Conservation (phyloP, 2,888 invertebrate species). For the Hoplodrina blanda region DNA sequence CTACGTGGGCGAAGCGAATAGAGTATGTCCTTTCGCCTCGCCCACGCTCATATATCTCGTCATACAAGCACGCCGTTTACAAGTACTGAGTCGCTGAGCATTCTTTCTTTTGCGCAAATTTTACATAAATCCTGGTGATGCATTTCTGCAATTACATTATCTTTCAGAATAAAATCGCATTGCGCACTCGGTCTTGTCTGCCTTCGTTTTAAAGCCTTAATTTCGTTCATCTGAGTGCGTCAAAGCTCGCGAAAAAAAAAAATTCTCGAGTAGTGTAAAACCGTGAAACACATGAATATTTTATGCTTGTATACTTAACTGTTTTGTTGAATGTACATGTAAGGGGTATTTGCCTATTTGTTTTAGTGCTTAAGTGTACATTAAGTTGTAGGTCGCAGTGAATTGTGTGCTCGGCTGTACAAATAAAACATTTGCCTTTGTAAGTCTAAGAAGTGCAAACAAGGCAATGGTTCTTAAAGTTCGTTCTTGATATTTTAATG, state of each 20-base stretch:
- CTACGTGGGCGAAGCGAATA: no score
- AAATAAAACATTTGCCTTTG: constrained; percentile 57
- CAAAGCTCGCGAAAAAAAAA: not conserved
- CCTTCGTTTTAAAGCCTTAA: no score
- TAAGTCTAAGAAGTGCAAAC: constrained; percentile 45
- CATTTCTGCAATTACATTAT: no score
- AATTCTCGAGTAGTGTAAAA: not conserved
- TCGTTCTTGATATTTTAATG: not conserved
- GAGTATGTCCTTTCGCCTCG: no score
- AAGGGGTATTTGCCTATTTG: constrained; percentile 19
- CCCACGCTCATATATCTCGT: no score
- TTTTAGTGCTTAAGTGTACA: constrained; percentile 48
- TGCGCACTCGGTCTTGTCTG: no score
- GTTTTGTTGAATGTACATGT: constrained; percentile 3
- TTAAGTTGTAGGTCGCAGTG: constrained; percentile 44
- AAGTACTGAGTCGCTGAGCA: no score
- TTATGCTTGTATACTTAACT: not conserved
- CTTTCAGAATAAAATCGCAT: no score
- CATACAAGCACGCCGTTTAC: no score
- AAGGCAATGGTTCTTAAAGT: constrained; percentile 36
- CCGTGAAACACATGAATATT: not conserved
- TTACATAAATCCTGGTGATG: no score
- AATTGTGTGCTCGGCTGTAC: constrained; percentile 44
- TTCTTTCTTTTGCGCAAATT: no score
- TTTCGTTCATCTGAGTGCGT: no score